Evolutionary conservation across 2,888 invertebrate genomes (phyloP).

Genomic region (Tromatobia lineatoria): DNA sequence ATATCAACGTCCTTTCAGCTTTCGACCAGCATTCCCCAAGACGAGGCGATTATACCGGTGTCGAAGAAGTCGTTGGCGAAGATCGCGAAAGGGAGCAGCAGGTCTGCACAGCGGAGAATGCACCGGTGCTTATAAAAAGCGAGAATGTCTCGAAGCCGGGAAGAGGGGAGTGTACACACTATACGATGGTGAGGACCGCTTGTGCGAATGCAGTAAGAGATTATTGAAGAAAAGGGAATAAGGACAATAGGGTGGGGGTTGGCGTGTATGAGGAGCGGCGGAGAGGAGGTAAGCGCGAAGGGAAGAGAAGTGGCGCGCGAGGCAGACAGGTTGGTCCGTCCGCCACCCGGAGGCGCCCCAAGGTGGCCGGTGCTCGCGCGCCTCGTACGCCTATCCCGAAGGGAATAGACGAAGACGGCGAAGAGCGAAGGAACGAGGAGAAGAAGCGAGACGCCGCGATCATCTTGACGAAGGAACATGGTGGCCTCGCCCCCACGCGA

Average conservation of each 20-base stretch:
- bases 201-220: conserved; percentile 20
- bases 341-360: conserved; percentile 84
- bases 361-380: conserved; percentile 83
- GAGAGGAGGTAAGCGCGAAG: conserved; percentile 35
- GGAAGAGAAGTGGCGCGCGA: conserved; percentile 57
- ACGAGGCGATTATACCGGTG: background rate
- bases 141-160: conserved; percentile 12
- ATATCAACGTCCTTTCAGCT: background rate
- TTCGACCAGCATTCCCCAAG: background rate
- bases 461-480: conserved; percentile 79
- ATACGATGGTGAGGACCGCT: background rate
- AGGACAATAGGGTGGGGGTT: conserved; percentile 46
- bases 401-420: conserved; percentile 67
- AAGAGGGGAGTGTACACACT: conserved; percentile 14
- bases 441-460: conserved; percentile 19
- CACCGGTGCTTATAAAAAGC: conserved; percentile 48
- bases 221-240: conserved; percentile 23
- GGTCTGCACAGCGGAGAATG: conserved; percentile 12
- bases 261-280: conserved; percentile 15
- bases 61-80: conserved; percentile 40
- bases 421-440: conserved; percentile 39
- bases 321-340: conserved; percentile 82
- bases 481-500: conserved; percentile 85
- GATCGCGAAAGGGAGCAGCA: conserved; percentile 27
- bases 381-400: conserved; percentile 58